Evolutionary conservation across 2,113 vertebrate genomes (phyloP).

Genomic region (Gymnorhina tibicen): DNA sequence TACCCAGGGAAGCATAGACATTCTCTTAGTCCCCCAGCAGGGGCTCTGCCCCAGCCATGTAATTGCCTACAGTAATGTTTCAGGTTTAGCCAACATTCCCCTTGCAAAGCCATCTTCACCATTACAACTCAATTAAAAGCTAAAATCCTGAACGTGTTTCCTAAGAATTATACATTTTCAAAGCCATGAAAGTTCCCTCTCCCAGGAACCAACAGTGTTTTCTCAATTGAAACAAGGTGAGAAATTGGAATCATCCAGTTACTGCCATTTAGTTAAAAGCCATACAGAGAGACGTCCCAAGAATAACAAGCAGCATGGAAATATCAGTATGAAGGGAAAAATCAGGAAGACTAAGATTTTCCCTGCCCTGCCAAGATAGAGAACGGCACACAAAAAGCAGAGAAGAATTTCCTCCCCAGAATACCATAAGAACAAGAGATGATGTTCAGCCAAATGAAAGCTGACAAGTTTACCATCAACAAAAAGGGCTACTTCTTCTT

Average conservation of each 20-base stretch:
- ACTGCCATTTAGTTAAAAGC: not conserved
- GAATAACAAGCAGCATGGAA: not conserved
- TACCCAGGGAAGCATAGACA: not conserved
- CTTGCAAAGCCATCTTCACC: not conserved
- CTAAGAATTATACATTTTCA: not conserved
- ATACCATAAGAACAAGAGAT: not conserved
- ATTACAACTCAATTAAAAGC: not conserved
- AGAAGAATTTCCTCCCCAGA: not conserved
- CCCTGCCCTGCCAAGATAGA: not conserved
- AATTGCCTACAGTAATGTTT: not conserved
- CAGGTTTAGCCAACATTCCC: not conserved
- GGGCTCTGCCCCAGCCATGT: too few relatives aligned
- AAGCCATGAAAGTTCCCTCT: not conserved
- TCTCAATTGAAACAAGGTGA: not conserved
- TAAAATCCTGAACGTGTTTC: not conserved
- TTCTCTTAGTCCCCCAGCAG: not conserved
- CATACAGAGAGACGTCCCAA: not conserved
- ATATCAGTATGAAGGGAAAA: not conserved
- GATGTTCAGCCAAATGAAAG: not conserved
- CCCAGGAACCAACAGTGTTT: not conserved
- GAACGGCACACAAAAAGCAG: not conserved
- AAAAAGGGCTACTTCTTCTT: not conserved
- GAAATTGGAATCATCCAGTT: not conserved
- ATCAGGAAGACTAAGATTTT: not conserved
- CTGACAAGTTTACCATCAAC: not conserved